A percentile compares a stretch with the other conserved stretches of the same genome.
phyloP scores from a whole-genome alignment of 2,113 vertebrate genomes.

The Ariopsis seemanni region DNA sequence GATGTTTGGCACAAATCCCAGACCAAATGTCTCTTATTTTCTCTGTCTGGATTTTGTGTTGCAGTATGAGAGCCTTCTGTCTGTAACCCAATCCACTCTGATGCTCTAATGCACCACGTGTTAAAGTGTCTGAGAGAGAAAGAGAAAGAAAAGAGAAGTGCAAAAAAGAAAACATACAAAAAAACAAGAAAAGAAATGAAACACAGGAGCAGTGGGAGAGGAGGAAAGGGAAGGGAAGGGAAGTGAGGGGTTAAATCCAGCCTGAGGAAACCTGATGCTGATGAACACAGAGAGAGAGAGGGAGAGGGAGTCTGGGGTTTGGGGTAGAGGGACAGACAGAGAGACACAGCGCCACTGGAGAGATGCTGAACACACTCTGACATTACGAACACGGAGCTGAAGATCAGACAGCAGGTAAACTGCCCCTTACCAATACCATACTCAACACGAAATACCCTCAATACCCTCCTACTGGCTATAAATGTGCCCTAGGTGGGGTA shows the following conservation, averaged over 20 bases:
- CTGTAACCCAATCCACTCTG: slow-evolving; percentile 20
- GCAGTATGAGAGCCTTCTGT: slow-evolving; percentile 16
- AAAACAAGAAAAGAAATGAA: slow-evolving; percentile 30
- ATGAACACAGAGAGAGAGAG: slow-evolving; percentile 48
- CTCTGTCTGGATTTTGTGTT: slow-evolving; percentile 15
- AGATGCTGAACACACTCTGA: slow-evolving; percentile 57
- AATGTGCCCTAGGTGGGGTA: background rate
- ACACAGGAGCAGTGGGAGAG: background rate
- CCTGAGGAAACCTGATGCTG: slow-evolving; percentile 78
- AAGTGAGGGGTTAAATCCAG: slow-evolving; percentile 72
- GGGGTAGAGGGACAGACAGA: slow-evolving; percentile 41
- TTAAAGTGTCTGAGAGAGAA: background rate
- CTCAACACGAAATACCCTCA: background rate
- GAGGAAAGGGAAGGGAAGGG: slow-evolving; percentile 11
- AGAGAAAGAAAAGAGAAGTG: background rate
- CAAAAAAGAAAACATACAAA: slow-evolving; percentile 15
- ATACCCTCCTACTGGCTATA: background rate
- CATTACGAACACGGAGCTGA: slow-evolving; percentile 43
- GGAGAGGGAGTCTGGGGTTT: slow-evolving; percentile 51
- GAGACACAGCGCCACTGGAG: slow-evolving; percentile 49
- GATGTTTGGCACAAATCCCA: slow-evolving; percentile 2
- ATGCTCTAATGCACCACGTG: background rate
- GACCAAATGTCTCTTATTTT: background rate
- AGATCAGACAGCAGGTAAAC: slow-evolving; percentile 57
- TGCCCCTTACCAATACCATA: background rate